phyloP scores from a whole-genome alignment of 1,140 invertebrate species.

The Drosophila navojoa region DNA sequence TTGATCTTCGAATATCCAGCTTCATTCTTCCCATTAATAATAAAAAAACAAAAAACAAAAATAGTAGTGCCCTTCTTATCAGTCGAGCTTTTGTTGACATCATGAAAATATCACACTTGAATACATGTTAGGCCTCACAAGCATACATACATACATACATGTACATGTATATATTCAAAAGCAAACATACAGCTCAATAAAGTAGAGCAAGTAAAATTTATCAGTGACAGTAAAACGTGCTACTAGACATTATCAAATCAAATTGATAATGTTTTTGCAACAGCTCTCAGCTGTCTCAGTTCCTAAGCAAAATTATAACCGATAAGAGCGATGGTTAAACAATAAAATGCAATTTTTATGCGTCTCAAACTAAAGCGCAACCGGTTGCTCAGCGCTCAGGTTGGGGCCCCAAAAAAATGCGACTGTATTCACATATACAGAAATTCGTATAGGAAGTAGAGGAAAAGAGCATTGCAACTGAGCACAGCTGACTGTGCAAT shows the following conservation, averaged over 20 bases:
- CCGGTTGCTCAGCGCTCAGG: slow-evolving; percentile 1
- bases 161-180: no score
- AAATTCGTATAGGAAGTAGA: not conserved
- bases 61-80: no score
- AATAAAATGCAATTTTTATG: not conserved
- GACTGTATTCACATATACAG: not conserved
- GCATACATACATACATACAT: no score
- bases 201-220: not conserved
- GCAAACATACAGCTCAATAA: slow-evolving; percentile 4
- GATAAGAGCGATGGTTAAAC: not conserved
- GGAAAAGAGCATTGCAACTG: not conserved
- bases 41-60: no score
- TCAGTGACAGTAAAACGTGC: not conserved
- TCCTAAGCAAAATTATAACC: not conserved
- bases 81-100: no score
- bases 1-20: no score
- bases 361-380: slow-evolving; percentile 1
- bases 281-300: not conserved
- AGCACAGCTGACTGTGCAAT: not conserved
- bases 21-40: no score
- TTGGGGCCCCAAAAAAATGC: not conserved
- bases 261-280: not conserved
- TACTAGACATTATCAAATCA: not conserved
- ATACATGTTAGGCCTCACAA: no score
- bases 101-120: no score